A percentile compares a stretch with the other conserved stretches of the same genome.
Conservation (phyloP, 2,797 vertebrate species). For the Rachycentron canadum region DNA sequence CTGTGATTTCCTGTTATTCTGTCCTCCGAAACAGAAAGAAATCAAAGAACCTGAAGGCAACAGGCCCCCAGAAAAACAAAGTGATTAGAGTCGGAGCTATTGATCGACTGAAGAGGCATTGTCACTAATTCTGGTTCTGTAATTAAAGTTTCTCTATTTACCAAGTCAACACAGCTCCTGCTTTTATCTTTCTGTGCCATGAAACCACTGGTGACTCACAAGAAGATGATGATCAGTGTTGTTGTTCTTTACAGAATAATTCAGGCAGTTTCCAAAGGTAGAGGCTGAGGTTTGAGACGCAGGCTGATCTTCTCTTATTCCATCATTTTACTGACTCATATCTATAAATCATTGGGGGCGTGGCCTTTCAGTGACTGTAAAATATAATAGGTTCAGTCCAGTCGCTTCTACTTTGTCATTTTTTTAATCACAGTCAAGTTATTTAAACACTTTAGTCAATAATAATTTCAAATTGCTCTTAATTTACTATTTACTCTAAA, state of each 20-base stretch:
- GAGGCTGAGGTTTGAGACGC: no score
- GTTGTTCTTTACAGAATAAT: not conserved
- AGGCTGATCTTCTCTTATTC: no score
- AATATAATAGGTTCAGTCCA: no score
- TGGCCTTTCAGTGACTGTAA: no score
- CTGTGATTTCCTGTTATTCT: conserved; percentile 48
- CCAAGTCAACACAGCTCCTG: conserved; percentile 3
- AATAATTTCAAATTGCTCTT: no score
- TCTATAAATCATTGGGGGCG: no score
- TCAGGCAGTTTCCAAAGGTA: not conserved
- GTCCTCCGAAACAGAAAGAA: conserved; percentile 9
- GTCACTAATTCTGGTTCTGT: conserved; percentile 32
- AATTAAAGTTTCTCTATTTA: conserved; percentile 39
- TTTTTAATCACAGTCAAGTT: no score
- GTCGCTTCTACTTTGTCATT: no score
- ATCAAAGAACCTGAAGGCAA: conserved; percentile 36
- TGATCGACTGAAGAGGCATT: conserved; percentile 38
- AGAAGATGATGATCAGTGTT: not conserved
- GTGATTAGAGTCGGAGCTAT: conserved; percentile 49
- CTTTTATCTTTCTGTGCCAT: not conserved
- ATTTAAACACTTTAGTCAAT: no score
- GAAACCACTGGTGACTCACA: not conserved
- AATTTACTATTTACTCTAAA: no score
- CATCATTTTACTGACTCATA: no score
- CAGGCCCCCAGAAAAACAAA: conserved; percentile 31